Evolutionary conservation across 37 sponge, comb jelly and placozoan species (phyloP).

Genomic region (Halichondria panicea): DNA sequence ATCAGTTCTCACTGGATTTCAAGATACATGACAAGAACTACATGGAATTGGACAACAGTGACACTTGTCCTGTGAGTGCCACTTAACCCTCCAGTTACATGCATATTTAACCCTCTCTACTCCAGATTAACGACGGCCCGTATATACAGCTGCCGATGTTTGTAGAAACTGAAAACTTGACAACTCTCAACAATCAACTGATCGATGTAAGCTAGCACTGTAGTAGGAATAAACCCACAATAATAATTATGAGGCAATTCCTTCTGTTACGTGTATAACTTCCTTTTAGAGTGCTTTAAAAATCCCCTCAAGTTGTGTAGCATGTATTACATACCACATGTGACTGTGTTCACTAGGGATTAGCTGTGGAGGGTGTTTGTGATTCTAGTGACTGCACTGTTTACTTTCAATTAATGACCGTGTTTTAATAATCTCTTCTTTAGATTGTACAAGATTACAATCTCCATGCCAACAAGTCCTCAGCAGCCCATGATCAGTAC

Average conservation of each 20-base stretch:
- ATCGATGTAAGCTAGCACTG: neutral
- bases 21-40: constrained; percentile 12
- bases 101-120: neutral
- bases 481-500: constrained; percentile 30
- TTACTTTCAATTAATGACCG: too few relatives aligned
- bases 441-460: constrained; percentile 54
- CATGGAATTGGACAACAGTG: too few relatives aligned
- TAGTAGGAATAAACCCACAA: too few relatives aligned
- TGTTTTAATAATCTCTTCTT: too few relatives aligned
- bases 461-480: constrained; percentile 7
- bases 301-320: neutral
- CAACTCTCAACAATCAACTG: neutral
- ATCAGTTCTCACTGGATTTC: constrained; percentile 62
- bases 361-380: too few relatives aligned
- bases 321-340: too few relatives aligned
- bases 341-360: too few relatives aligned
- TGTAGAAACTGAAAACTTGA: neutral
- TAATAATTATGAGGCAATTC: too few relatives aligned
- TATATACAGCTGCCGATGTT: neutral
- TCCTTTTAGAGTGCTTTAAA: neutral
- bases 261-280: neutral
- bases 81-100: neutral
- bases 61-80: constrained; percentile 5
- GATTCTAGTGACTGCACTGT: too few relatives aligned
- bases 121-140: neutral